Percentiles rank a stretch among this genome's conserved stretches.
These are phyloP conservation scores for Eristalis arbustorum DNA, from an alignment of 2,888 invertebrate genomes.

Conservation along the genomic window DNA sequence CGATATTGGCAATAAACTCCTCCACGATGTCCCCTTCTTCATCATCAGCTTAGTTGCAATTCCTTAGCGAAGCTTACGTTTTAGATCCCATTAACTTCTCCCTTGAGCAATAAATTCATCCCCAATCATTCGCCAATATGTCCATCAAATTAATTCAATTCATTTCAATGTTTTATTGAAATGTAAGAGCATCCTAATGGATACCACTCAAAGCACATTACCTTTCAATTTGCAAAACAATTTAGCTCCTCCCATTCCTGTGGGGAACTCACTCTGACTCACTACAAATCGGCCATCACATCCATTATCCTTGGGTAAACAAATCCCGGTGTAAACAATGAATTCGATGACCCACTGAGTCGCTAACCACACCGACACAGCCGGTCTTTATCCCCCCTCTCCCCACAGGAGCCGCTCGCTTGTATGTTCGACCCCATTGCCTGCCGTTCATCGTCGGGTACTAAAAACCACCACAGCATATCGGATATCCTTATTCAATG, in stretches of 20 bases:
- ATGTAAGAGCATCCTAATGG: constrained; percentile 14
- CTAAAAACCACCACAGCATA: not conserved
- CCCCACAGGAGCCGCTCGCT: not conserved
- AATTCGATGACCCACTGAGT: constrained; percentile 49
- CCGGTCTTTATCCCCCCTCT: constrained; percentile 23
- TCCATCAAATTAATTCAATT: not conserved
- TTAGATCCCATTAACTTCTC: not conserved
- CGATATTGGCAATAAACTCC: not conserved
- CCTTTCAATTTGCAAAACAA: constrained; percentile 34
- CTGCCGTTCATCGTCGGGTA: not conserved
- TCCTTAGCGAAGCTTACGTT: not conserved
- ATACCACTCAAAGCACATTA: constrained; percentile 5
- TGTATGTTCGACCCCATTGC: not conserved
- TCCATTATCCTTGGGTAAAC: constrained; percentile 21
- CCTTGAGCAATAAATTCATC: not conserved
- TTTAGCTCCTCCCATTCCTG: not conserved
- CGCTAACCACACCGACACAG: constrained; percentile 12
- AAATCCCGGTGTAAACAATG: constrained; percentile 38
- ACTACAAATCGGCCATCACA: constrained; percentile 33
- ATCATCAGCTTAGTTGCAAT: not conserved
- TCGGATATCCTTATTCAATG: constrained; percentile 45
- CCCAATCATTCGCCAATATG: not conserved
- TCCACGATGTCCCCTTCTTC: not conserved
- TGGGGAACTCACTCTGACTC: not conserved
- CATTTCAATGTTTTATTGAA: constrained; percentile 8